These are phyloP conservation scores for Sabatieria punctata DNA, from an alignment of 2,888 invertebrate species.

Conservation along the genomic window DNA sequence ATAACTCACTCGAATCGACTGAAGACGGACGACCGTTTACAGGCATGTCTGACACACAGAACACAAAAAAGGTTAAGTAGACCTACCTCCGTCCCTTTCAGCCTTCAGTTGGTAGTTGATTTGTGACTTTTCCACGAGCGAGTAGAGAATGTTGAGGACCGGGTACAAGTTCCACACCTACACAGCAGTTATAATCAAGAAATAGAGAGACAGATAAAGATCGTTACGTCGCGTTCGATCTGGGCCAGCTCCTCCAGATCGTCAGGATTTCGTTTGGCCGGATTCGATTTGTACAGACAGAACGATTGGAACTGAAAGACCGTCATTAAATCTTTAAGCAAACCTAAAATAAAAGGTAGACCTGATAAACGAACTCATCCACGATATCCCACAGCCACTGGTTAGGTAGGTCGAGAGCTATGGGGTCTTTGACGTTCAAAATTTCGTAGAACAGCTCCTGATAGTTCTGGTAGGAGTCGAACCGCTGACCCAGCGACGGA, in stretches of 20 bases:
- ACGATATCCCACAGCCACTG: slow-evolving; percentile 99
- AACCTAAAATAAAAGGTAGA: slow-evolving; percentile 13
- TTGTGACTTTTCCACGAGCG: slow-evolving; percentile 89
- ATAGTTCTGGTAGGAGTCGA: slow-evolving; percentile 91
- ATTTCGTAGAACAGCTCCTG: slow-evolving; percentile 94
- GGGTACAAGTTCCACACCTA: slow-evolving; percentile 86
- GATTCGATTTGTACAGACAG: slow-evolving; percentile 59
- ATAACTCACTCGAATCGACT: too few species aligned
- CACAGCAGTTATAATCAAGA: not conserved
- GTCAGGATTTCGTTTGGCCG: slow-evolving; percentile 55
- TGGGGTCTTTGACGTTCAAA: slow-evolving; percentile 39
- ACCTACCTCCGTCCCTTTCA: slow-evolving; percentile 37
- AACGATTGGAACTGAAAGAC: slow-evolving; percentile 41
- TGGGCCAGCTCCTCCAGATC: slow-evolving; percentile 47
- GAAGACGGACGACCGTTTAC: too few species aligned
- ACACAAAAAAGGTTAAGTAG: too few species aligned
- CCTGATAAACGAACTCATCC: slow-evolving; percentile 96
- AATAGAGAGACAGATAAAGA: not conserved
- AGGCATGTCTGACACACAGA: too few species aligned
- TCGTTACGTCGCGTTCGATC: slow-evolving; percentile 54
- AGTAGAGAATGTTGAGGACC: slow-evolving; percentile 90
- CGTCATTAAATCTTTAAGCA: not conserved
- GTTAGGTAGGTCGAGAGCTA: slow-evolving; percentile 53
- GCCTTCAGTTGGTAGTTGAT: slow-evolving; percentile 93
- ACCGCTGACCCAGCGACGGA: slow-evolving; percentile 73